Percentiles rank a stretch among this genome's conserved stretches.
Conservation (phyloP, 2,113 vertebrate species). For the Microcebus griseorufus region DNA sequence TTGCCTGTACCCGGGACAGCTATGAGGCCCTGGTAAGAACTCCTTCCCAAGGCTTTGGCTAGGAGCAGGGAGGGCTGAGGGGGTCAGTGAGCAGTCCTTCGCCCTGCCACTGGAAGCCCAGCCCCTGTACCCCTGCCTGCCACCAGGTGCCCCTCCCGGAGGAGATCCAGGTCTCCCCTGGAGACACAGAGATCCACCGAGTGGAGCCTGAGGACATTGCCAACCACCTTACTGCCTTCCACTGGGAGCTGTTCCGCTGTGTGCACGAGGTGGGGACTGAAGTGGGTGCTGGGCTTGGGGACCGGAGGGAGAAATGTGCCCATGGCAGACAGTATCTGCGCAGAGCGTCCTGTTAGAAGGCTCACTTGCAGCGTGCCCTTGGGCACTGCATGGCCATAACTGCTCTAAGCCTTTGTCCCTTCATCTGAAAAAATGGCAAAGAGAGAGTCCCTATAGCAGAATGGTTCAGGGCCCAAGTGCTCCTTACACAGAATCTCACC, state of each 20-base stretch:
- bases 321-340: too few relatives aligned
- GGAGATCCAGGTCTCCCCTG: conserved; percentile 94
- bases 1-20: conserved; percentile 92
- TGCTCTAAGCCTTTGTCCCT: background rate
- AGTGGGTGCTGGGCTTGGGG: background rate
- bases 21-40: conserved; percentile 93
- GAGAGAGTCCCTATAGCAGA: background rate
- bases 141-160: conserved; percentile 94
- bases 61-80: background rate
- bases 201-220: conserved; percentile 95
- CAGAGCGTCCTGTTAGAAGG: background rate
- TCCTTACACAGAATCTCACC: background rate
- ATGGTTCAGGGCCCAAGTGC: background rate
- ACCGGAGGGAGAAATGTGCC: background rate
- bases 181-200: conserved; percentile 95
- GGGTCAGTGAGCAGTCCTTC: background rate
- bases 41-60: background rate
- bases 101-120: background rate
- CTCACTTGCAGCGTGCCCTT: background rate
- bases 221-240: conserved; percentile 95
- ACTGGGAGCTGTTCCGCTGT: conserved; percentile 98
- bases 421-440: background rate
- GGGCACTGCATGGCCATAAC: background rate
- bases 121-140: background rate
- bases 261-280: conserved; percentile 90